Evolutionary conservation across 2,113 vertebrate genomes (phyloP), one percentile per base, ranked within the genome.

Genomic region (Melanostigma gelatinosum): DNA sequence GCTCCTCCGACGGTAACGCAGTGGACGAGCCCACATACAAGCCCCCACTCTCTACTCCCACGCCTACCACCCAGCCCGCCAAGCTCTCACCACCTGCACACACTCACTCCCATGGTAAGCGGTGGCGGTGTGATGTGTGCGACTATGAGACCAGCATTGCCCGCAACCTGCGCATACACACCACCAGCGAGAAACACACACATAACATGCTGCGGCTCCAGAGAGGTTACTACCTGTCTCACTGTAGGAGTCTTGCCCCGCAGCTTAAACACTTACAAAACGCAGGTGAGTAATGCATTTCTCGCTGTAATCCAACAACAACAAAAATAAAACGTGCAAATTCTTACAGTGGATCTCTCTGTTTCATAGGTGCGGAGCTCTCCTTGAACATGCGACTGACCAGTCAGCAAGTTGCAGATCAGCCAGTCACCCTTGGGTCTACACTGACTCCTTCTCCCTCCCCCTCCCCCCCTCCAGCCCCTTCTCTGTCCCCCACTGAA

Each of bases 101-200:
- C 88, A 66, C 95, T 93, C 0, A 95, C 95, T 0, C 95, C 93
- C 85, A 96, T 87, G 64, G 96, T 93, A 15, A 93, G 95, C 44
- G 95, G 93, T 99, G 98, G 98, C 95, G 98, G 32, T 99, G 98
- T 20, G 98, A 99, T 91, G 98, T 99, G 91, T 99, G 98, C 1
- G 98, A 99, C 89, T 99, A 99, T 0, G 98, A 99, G 95, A 99
- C 98, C 94, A 99, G 98, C 58, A 98, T 99, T 79, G 98, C 98
- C 4, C 95, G 98, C 42, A 99, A 99, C 96, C 96, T 99, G 54
- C 97, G 98, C 83, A 99, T 99, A 87, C 98, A 99, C 95, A 99
- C 99, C 96, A 99, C 98, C 90, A 99, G 98, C 72, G 98, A 99
- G 95, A 99, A 99, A 95, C 98, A 99, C 95, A 99, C 99, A 88